phyloP scores from a whole-genome alignment of 2,113 vertebrate genomes.

The Trachemys scripta region DNA sequence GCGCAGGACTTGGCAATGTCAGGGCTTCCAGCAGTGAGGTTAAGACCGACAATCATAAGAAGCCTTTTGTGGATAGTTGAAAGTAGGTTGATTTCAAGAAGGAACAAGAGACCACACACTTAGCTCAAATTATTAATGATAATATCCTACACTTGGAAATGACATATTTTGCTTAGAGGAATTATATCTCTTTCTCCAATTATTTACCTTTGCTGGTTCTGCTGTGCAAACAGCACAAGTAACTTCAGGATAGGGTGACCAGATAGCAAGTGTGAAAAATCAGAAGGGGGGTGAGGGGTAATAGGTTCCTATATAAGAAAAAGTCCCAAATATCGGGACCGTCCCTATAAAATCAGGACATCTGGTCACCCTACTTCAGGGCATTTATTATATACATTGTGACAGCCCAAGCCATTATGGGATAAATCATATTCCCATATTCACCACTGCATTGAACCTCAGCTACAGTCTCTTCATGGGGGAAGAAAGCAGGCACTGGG shows the following conservation, averaged over 20 bases:
- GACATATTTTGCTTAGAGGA: not conserved
- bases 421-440: not conserved
- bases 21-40: slow-evolving; percentile 23
- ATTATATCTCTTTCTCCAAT: not conserved
- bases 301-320: too few relatives aligned
- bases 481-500: not conserved
- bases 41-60: slow-evolving; percentile 41
- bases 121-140: slow-evolving; percentile 19
- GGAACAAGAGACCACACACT: slow-evolving; percentile 53
- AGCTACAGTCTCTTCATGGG: not conserved
- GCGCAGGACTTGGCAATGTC: slow-evolving; percentile 2
- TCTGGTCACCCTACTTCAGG: not conserved
- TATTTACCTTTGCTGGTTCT: not conserved
- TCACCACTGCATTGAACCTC: not conserved
- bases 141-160: not conserved
- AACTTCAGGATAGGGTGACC: not conserved
- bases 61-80: slow-evolving; percentile 39
- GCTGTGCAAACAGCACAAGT: not conserved
- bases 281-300: too few relatives aligned
- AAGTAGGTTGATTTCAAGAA: not conserved
- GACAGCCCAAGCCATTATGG: not conserved
- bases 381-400: not conserved
- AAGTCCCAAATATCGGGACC: too few relatives aligned
- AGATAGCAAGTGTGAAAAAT: too few relatives aligned
- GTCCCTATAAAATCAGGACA: too few relatives aligned